Percentiles rank a stretch among this genome's conserved stretches.
These are phyloP conservation scores for Hiodon tergisus DNA, from an alignment of 2,113 vertebrate species.

Conservation along the genomic window DNA sequence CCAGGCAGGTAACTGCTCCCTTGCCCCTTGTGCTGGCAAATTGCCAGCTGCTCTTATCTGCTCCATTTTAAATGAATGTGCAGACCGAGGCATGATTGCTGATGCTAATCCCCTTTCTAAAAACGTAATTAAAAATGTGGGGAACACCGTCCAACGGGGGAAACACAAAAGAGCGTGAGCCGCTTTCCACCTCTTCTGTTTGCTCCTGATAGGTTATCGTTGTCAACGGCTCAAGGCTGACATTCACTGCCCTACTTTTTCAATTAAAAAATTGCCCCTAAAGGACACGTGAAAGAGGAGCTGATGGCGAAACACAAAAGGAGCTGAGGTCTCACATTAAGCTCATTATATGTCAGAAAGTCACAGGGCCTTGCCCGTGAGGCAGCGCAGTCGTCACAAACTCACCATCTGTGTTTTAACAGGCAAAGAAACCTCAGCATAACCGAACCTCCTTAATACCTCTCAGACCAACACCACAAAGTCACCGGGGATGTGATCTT, in stretches of 20 bases:
- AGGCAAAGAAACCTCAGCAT: no score
- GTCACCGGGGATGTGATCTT: no score
- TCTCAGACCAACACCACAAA: no score
- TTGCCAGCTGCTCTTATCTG: background rate
- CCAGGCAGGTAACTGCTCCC: background rate
- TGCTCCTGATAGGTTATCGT: constrained; percentile 10
- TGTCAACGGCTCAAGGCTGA: background rate
- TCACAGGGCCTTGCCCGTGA: background rate
- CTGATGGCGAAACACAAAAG: background rate
- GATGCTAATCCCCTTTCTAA: background rate
- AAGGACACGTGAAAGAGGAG: background rate
- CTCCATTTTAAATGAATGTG: background rate
- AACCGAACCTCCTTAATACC: no score
- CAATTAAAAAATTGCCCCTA: background rate
- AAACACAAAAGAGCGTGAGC: background rate
- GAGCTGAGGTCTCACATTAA: background rate
- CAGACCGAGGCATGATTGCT: background rate
- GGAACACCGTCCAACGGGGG: background rate
- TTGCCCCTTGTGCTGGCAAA: background rate
- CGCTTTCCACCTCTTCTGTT: background rate
- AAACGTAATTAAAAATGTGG: background rate
- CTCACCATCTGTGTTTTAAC: no score
- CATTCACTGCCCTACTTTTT: constrained; percentile 4
- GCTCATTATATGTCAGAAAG: background rate
- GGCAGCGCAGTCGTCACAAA: no score